Evolutionary conservation across 2,888 invertebrate species (phyloP), one percentile per base, ranked within the genome.

Genomic region (Dynastes maya): DNA sequence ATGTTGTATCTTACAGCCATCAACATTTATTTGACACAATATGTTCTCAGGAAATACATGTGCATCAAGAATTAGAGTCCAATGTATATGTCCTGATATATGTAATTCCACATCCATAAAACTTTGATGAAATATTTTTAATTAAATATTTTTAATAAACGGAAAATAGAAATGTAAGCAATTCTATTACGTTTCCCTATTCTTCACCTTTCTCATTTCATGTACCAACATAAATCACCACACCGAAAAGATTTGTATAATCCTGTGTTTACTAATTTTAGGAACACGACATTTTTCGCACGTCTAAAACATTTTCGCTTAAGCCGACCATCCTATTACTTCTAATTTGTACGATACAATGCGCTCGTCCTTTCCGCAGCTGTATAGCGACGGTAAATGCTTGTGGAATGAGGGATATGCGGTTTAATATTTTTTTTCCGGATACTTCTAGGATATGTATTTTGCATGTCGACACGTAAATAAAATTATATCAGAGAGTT

Each of bases 311-410:
- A 61, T 61, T 61, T 61, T 22, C 61, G 29, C 8, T 29, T 61
- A 22, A 27, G 27, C 11, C 63, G 63, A n/a, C 29, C 32, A 63
- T 63, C 32, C 63, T 63, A 63, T 63, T 63, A 63, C 63, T 63
- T 63, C 63, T 13, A 63, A 63, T 63, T 63, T 63, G 32, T 29
- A 63, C 63, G 63, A 13, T 63, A 63, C 63, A 32, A 63, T 63
- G 27, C 63, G 2, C 63, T 32, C 9, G 63, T 63, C 32, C 63
- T 63, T 13, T 63, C 29, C 32, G 29, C 29, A 29, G 11, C 27
- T 1, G 11, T n/a, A 6, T 53, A 22, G 22, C 22, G 22, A 3
- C 8, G 16, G 22, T 55, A 8, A 22, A 22, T 8, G 55, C n/a
- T 22, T 22, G 16, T 58, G 22, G 22, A 22, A 22, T 58, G 55